Percentiles rank a stretch among this genome's conserved stretches.
These are phyloP conservation scores for Erithacus rubecula DNA, from an alignment of 2,797 vertebrate species.

Conservation along the genomic window DNA sequence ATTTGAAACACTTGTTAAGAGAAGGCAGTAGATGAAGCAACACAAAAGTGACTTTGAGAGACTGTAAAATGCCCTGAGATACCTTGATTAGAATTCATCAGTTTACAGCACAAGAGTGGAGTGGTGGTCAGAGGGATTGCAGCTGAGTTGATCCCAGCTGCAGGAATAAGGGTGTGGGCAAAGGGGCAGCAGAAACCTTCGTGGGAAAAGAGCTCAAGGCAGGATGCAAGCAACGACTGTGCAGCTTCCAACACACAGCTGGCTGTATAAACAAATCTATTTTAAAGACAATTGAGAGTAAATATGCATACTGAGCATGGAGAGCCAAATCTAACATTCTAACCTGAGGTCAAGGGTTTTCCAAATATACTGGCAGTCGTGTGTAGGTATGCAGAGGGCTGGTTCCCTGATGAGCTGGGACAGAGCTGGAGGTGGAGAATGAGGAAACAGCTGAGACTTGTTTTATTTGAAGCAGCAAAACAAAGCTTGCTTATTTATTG, in stretches of 20 bases:
- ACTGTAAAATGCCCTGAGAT: constrained; percentile 13
- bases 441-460: neutral
- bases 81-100: constrained; percentile 38
- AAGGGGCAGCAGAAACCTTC: neutral
- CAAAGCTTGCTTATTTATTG: neutral
- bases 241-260: neutral
- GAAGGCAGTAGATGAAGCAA: constrained; percentile 30
- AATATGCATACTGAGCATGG: neutral
- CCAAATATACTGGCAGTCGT: neutral
- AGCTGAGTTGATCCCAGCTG: neutral
- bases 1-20: constrained; percentile 63
- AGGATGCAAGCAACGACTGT: neutral
- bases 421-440: neutral
- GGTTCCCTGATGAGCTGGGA: neutral
- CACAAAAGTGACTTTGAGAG: constrained; percentile 26
- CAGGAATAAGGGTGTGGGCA: neutral
- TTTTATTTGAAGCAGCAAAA: neutral
- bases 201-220: neutral
- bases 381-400: neutral
- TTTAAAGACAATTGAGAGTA: neutral
- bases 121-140: neutral
- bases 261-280: neutral
- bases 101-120: neutral
- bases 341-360: constrained; percentile 37
- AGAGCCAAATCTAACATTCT: neutral